Conservation (phyloP, 2,888 invertebrate species). For the Phengaris alcon region DNA sequence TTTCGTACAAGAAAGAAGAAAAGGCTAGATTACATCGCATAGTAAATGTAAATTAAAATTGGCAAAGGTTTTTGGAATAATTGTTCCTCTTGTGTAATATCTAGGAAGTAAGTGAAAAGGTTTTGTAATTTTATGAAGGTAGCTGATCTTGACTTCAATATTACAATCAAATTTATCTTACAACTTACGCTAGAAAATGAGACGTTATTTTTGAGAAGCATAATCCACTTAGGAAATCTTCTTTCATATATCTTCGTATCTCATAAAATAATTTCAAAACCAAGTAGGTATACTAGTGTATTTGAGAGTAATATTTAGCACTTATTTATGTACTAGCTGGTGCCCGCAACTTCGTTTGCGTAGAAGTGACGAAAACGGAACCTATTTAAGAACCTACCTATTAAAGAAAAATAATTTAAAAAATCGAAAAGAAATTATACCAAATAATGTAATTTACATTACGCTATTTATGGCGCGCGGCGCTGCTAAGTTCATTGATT, state of each 20-base stretch:
- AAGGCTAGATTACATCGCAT: not conserved
- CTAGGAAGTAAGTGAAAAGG: not conserved
- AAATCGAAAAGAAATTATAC: too few relatives aligned
- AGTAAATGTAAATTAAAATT: slow-evolving; percentile 2
- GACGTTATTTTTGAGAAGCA: not conserved
- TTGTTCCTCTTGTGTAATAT: slow-evolving; percentile 2
- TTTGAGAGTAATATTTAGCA: not conserved
- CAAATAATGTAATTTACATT: too few relatives aligned
- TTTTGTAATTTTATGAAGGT: not conserved
- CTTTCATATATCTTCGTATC: not conserved
- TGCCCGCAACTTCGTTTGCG: too few relatives aligned
- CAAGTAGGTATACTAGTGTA: too few relatives aligned
- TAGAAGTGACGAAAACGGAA: too few relatives aligned
- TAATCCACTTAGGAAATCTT: not conserved
- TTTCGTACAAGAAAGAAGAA: not conserved
- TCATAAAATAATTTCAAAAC: not conserved
- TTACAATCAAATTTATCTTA: not conserved
- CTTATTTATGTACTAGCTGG: not conserved
- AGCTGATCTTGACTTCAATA: slow-evolving; percentile 1
- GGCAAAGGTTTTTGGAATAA: slow-evolving; percentile 2
- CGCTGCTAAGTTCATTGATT: too few relatives aligned
- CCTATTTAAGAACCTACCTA: too few relatives aligned
- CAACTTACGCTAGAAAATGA: slow-evolving; percentile 6
- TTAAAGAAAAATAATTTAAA: too few relatives aligned
- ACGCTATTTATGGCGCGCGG: too few relatives aligned